phyloP scores from a whole-genome alignment of 2,113 vertebrate genomes.

The Rostratula benghalensis region DNA sequence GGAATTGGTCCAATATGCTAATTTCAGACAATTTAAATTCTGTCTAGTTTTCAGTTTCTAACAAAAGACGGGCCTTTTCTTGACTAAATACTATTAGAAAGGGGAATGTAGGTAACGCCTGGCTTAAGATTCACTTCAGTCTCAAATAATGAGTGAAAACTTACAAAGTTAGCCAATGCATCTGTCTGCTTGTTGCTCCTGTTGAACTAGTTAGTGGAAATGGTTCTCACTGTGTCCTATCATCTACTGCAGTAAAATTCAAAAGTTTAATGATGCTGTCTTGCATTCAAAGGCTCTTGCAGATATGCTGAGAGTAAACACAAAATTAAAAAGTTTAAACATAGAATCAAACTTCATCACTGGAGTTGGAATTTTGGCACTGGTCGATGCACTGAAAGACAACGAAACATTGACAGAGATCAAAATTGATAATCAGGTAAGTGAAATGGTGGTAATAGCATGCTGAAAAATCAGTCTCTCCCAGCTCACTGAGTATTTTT shows the following conservation, averaged over 20 bases:
- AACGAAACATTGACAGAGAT: conserved; percentile 91
- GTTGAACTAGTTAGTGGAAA: neutral
- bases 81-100: neutral
- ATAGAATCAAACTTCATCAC: conserved; percentile 97
- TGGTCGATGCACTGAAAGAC: conserved; percentile 89
- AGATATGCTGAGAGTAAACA: conserved; percentile 91
- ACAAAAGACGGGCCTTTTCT: neutral
- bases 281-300: conserved; percentile 84
- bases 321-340: conserved; percentile 87
- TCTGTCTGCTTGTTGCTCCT: neutral
- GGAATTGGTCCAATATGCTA: conserved; percentile 48
- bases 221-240: neutral
- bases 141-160: neutral
- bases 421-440: conserved; percentile 98
- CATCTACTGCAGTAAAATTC: neutral
- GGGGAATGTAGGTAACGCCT: neutral
- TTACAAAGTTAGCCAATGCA: neutral
- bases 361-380: conserved; percentile 82
- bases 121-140: neutral
- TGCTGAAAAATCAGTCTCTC: neutral
- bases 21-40: conserved; percentile 46
- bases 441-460: neutral
- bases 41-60: conserved; percentile 20
- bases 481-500: neutral
- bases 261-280: neutral